These are phyloP conservation scores for Drosophila demipolita DNA, from an alignment of 2,888 invertebrate species.

Conservation along the genomic window DNA sequence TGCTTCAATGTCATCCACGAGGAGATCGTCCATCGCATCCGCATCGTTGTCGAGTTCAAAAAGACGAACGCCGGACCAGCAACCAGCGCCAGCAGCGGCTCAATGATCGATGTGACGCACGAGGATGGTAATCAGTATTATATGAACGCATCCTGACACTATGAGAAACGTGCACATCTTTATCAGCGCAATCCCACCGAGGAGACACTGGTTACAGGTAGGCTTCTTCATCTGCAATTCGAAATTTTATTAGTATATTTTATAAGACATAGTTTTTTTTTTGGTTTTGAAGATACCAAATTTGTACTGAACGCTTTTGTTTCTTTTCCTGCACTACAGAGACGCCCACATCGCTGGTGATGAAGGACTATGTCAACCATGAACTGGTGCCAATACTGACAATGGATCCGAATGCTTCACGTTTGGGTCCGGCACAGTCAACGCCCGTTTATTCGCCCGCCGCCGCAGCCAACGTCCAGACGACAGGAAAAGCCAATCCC, in stretches of 20 bases:
- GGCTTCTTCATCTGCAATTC: background rate
- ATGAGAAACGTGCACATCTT: constrained; percentile 83
- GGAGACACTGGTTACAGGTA: constrained; percentile 86
- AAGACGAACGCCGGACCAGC: constrained; percentile 54
- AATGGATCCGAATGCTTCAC: constrained; percentile 83
- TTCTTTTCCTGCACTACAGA: constrained; percentile 70
- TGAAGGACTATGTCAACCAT: constrained; percentile 84
- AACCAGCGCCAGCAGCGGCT: constrained; percentile 33
- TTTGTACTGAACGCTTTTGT: background rate
- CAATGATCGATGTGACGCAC: constrained; percentile 67
- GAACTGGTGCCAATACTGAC: constrained; percentile 85
- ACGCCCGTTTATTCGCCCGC: constrained; percentile 59
- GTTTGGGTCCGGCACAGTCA: constrained; percentile 43
- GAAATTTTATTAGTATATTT: no score
- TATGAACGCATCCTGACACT: constrained; percentile 83
- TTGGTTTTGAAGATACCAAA: background rate
- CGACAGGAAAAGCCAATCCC: constrained; percentile 7
- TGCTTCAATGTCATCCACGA: constrained; percentile 96
- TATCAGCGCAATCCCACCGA: constrained; percentile 87
- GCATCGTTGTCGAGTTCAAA: constrained; percentile 86
- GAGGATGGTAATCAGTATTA: constrained; percentile 80
- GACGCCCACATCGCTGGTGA: constrained; percentile 86
- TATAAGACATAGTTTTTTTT: no score
- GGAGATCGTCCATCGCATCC: constrained; percentile 93
- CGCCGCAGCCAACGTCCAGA: constrained; percentile 7